Base-by-base conservation (phyloP, 2,888 invertebrate species). In the Drosophila histrio region DNA sequence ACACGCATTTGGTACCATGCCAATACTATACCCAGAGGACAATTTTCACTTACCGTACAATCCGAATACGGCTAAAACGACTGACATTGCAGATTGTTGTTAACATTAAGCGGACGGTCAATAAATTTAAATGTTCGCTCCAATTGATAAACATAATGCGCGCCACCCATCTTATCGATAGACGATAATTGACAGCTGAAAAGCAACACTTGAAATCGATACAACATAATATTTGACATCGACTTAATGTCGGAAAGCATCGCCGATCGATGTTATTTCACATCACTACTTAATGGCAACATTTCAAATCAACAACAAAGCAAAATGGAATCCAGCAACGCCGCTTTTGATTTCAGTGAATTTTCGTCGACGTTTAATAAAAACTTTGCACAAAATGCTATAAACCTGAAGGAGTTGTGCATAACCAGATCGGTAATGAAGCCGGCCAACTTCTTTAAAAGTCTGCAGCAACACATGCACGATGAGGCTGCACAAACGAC, bases 1-100 rank as follows among this genome's bases (percentile, higher is more conserved):
- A 98, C 98, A 0, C 94, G 97, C 79, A 94, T 96, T 67, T 98
- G 98, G 98, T 98, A 97, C 90, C 97, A 98, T 91, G 94, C 96
- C 52, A 98, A 98, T 32, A 94, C 93, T 77, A 96, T 97, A 60
- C 94, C 95, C 43, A 95, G 95, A 73, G 95, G 96, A 5, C 94
- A 96, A 88, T 95, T 98, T 84, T 97, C 97, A 77, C 93, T 98
- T 39, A 97, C 97, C 11, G 94, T 98, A 63, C 97, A 97, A 80
- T 98, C 98, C 0, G 98, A 98, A 91, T 98, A 97, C 92, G 97
- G 98, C 81, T 96, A 67, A 49, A 3, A 15, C n/a, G 24, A 9
- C 11, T 15, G 8, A 0, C 7, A 5, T 2, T 6, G 7, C 28
- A 21, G 17, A 50, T 11, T 64, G 61, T 50, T 47, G 6, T 9